These are phyloP conservation scores for Lamproptera curius DNA, from an alignment of 2,888 invertebrate species.

Conservation along the genomic window DNA sequence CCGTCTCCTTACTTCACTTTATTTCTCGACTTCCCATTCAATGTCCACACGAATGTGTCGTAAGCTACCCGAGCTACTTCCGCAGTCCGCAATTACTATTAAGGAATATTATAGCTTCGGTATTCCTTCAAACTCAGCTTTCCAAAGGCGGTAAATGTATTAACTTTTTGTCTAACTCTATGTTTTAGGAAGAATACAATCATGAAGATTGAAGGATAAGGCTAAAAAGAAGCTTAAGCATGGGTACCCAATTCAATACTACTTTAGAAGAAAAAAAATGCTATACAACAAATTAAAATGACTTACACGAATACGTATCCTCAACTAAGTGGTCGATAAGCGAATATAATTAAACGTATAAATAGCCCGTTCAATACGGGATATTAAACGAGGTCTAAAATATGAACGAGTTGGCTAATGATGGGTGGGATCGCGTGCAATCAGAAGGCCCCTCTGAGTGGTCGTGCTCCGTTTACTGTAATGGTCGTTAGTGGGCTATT, in stretches of 20 bases:
- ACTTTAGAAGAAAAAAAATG: no score
- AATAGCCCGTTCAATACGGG: no score
- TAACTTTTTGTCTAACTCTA: no score
- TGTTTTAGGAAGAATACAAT: no score
- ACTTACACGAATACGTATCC: no score
- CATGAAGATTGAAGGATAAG: no score
- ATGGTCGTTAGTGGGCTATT: constrained; percentile 17
- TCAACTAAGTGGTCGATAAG: no score
- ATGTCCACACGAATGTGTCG: constrained; percentile 10
- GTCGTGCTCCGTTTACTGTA: constrained; percentile 23
- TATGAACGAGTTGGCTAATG: constrained; percentile 16
- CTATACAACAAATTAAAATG: no score
- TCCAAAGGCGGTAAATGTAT: neutral
- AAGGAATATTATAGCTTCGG: constrained; percentile 13
- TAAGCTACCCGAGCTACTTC: constrained; percentile 11
- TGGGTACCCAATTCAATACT: no score
- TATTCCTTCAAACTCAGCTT: constrained; percentile 9
- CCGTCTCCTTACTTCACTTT: constrained; percentile 15
- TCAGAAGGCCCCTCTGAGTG: constrained; percentile 21
- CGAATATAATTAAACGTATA: no score
- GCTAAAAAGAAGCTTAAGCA: no score
- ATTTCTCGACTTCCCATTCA: constrained; percentile 28
- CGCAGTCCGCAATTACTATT: constrained; percentile 17
- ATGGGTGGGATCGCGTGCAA: constrained; percentile 19
- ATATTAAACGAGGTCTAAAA: no score